Evolutionary conservation across 2,888 invertebrate species (phyloP), one percentile per base, ranked within the genome.

Genomic region (Orthonychiurus folsomi): DNA sequence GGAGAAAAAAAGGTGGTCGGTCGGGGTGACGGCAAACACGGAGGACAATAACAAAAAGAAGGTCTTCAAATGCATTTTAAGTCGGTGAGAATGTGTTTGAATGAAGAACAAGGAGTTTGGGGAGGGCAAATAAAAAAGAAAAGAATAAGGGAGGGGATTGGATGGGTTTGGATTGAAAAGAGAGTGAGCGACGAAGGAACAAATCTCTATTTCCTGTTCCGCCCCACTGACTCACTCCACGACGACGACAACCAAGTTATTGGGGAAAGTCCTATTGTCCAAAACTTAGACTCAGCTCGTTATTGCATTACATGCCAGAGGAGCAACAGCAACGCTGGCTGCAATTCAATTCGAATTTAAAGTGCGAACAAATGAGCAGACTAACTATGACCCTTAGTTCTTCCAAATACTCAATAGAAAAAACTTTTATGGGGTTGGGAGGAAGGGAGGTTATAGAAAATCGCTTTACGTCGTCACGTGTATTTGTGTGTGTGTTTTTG

Each of bases 311-410:
- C 50, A 1, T 18, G n/a, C 37, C 50, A 26, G 56, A 23, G 20
- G 50, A 58, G 25, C 63, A 61, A 50, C 53, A 57, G 53, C 3
- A 52, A 37, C 9, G n/a, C 56, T 24, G 54, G 60, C 59, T 48
- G 60, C 59, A 64, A 61, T 66, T 64, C 62, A 66, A 66, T 64
- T 60, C 64, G 64, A 66, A 62, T 66, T 64, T 66, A 64, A 64
- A 66, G 63, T 66, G 65, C 52, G 63, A 63, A 62, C 64, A 64
- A 64, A 64, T 65, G 60, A 65, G 60, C 59, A 65, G 62, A 52
- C 60, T 53, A 56, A 28, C 60, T 15, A 37, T 5, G 37, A 9
- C 37, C 37, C n/a, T n/a, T n/a, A n/a, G n/a, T n/a, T 63, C 61
- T 63, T 61, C 56, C 55, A 48, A 54, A 54, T 47, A 37, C 15